Conservation (phyloP, 2,113 vertebrate species). For the Peromyscus maniculatus region DNA sequence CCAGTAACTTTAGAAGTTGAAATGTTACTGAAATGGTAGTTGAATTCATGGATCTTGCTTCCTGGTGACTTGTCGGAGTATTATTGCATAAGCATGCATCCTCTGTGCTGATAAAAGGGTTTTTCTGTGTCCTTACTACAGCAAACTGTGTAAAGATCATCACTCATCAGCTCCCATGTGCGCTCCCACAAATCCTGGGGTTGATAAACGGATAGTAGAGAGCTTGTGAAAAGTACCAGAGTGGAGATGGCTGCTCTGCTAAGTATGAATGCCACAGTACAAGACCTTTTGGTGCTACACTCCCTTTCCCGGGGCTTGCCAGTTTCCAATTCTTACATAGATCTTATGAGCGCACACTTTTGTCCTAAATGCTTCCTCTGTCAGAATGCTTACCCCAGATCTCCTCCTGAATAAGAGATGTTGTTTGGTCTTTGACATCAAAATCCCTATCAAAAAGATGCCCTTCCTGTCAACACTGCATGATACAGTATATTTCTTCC, state of each 20-base stretch:
- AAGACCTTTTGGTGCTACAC: not conserved
- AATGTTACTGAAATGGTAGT: constrained; percentile 17
- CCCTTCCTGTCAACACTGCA: not conserved
- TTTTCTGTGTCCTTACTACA: not conserved
- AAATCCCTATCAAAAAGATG: not conserved
- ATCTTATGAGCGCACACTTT: not conserved
- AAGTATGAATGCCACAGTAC: rapidly evolving
- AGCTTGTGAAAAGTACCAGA: not conserved
- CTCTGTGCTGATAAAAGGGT: not conserved
- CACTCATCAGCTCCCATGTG: not conserved
- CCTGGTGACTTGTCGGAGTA: not conserved
- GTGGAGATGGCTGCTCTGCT: not conserved
- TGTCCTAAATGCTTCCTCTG: not conserved
- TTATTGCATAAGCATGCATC: not conserved
- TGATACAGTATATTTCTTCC: not conserved
- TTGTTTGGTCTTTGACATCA: not conserved
- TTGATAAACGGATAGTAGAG: not conserved
- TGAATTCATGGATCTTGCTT: constrained; percentile 34
- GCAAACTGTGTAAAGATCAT: not conserved
- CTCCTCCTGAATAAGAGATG: not conserved
- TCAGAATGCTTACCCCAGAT: not conserved
- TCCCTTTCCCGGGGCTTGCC: not conserved
- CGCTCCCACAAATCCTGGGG: not conserved
- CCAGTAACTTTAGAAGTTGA: constrained; percentile 11
- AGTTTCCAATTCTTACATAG: not conserved